Evolutionary conservation across 2,888 invertebrate species (phyloP).

Genomic region (Abrostola tripartita): DNA sequence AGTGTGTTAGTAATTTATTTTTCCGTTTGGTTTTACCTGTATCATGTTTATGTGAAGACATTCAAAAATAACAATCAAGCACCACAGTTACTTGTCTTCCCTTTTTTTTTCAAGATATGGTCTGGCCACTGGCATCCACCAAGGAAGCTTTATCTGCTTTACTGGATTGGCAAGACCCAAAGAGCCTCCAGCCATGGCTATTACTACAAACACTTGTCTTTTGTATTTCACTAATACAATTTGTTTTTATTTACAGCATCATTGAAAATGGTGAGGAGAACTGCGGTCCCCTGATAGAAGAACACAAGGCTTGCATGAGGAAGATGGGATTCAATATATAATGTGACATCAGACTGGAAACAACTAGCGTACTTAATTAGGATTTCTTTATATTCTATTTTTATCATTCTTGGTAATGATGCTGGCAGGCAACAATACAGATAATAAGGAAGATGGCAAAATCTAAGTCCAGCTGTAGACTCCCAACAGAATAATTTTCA

Average conservation of each 20-base stretch:
- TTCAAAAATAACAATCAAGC: neutral
- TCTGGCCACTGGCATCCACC: too few relatives aligned
- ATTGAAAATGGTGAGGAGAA: slow-evolving; percentile 97
- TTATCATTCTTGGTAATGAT: slow-evolving; percentile 11
- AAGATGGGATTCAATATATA: slow-evolving; percentile 98
- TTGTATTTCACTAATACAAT: neutral
- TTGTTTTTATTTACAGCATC: slow-evolving; percentile 90
- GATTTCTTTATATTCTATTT: slow-evolving; percentile 25
- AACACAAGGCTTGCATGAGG: slow-evolving; percentile 98
- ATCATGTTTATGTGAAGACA: neutral
- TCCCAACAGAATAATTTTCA: too few relatives aligned
- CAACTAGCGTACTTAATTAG: slow-evolving; percentile 8
- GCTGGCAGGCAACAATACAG: neutral
- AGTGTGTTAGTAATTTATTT: too few relatives aligned
- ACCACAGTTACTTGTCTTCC: neutral
- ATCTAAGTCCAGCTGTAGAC: too few relatives aligned
- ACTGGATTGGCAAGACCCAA: too few relatives aligned
- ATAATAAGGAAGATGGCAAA: too few relatives aligned
- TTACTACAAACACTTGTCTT: too few relatives aligned
- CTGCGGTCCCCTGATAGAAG: slow-evolving; percentile 96
- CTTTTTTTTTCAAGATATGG: too few relatives aligned
- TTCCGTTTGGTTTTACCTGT: too few relatives aligned
- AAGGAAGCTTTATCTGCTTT: too few relatives aligned
- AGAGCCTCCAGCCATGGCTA: too few relatives aligned
- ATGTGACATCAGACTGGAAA: slow-evolving; percentile 58